Base-by-base conservation (phyloP, 2,797 vertebrate genomes). In the Pangasius larnaudii region DNA sequence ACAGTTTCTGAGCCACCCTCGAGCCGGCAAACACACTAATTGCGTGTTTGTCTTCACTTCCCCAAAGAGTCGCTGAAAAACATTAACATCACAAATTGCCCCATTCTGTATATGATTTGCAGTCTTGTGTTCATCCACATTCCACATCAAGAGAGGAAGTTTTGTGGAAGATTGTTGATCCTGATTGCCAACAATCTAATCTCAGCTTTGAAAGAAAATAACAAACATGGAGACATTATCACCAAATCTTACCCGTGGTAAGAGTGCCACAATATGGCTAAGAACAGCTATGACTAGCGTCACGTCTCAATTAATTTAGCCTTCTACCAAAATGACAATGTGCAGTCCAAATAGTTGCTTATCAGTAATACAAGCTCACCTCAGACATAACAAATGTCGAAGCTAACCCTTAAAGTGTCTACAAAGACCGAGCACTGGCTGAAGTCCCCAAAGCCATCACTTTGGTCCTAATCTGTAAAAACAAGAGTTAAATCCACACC, bases 1-100 rank as follows among this genome's bases (percentile, higher is more conserved):
- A 87, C 89, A 90, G 91, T 85, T 86, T 91, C 90, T 91, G 91
- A 89, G 86, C 79, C 89, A 93, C 92, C 93, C 87, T 92, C 94
- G 92, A 92, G 91, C 93, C 89, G 93, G 94, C 93, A 93, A 91
- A 90, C 92, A 95, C 93, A 94, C 93, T 95, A 96, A 96, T 95
- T 94, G 94, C 93, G 94, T 92, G 94, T 94, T 94, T 95, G 94
- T 93, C 91, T 94, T 94, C 89, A 91, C 90, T 93, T 94, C 94
- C 94, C 94, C 92, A 90, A 93, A 84, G 92, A 91, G 92, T 71
- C 89, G 14, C 46, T 84, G 85, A 92, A 95, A 94, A 95, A 95
- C 92, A 94, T 94, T 93, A 94, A 93, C 94, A 95, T 94, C 92
- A 93, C 93, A 94, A 95, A 93, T 92, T 91, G 93, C 91, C 89